phyloP scores from a whole-genome alignment of 2,888 invertebrate species.

The Teinopalpus imperialis region DNA sequence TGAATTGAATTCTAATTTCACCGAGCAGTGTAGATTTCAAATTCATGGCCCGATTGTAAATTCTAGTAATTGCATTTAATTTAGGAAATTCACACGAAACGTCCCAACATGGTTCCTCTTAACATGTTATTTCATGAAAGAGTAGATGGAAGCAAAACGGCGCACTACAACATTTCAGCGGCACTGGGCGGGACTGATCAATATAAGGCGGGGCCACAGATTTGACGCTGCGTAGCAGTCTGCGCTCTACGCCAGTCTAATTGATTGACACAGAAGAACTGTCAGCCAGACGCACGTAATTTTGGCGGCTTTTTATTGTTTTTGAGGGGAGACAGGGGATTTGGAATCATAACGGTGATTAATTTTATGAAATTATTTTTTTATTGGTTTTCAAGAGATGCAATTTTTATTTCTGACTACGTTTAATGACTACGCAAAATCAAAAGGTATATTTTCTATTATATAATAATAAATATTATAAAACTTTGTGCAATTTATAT shows the following conservation, averaged over 20 bases:
- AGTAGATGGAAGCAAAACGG: slow-evolving; percentile 40
- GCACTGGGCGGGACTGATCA: slow-evolving; percentile 65
- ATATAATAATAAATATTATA: no score
- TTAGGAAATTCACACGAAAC: slow-evolving; percentile 9
- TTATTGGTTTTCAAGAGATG: slow-evolving; percentile 28
- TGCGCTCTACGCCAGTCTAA: slow-evolving; percentile 59
- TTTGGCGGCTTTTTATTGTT: slow-evolving; percentile 68
- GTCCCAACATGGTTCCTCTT: slow-evolving; percentile 28
- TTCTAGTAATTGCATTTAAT: slow-evolving; percentile 16
- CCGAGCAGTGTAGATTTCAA: background rate
- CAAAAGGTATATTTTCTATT: no score
- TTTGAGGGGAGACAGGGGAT: slow-evolving; percentile 40
- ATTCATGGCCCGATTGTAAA: slow-evolving; percentile 13
- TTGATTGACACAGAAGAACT: slow-evolving; percentile 76
- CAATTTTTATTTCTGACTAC: no score
- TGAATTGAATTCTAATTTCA: slow-evolving; percentile 3
- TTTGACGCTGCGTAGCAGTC: slow-evolving; percentile 65
- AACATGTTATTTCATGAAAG: slow-evolving; percentile 35
- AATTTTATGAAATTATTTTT: slow-evolving; percentile 38
- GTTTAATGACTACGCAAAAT: no score
- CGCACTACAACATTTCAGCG: slow-evolving; percentile 53
- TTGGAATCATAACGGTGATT: slow-evolving; percentile 45
- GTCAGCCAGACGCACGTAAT: slow-evolving; percentile 62
- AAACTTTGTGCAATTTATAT: no score
- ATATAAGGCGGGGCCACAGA: slow-evolving; percentile 64